phyloP scores from a whole-genome alignment of 92 coral and sea anemone species.

The Actinostola sp. region DNA sequence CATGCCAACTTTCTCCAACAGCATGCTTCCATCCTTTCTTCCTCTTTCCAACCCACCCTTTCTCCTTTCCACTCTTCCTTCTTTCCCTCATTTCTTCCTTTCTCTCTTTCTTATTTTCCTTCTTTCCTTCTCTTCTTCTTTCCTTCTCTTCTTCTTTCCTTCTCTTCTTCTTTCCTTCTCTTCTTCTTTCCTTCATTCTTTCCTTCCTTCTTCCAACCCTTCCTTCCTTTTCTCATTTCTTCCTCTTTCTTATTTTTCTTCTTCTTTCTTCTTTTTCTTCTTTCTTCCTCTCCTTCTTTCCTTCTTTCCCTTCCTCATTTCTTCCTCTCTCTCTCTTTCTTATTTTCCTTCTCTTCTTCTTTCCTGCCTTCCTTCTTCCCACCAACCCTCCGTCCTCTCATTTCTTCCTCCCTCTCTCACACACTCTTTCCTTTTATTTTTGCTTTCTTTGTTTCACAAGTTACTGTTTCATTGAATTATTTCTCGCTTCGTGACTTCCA shows the following conservation, averaged over 20 bases:
- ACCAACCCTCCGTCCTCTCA: background rate
- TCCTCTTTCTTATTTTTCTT: background rate
- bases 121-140: background rate
- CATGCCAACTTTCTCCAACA: no score
- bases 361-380: conserved; percentile 1
- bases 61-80: no score
- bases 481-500: background rate
- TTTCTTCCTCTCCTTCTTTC: background rate
- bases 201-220: background rate
- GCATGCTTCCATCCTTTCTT: no score
- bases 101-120: background rate
- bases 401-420: background rate
- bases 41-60: no score
- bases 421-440: background rate
- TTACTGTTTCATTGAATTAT: background rate
- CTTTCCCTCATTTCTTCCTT: background rate
- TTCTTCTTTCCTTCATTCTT: background rate
- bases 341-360: background rate
- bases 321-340: conserved; percentile 1
- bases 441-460: background rate
- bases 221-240: background rate
- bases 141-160: background rate
- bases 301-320: background rate
- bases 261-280: background rate
- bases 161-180: conserved; percentile 7